Evolutionary conservation across 2,113 vertebrate genomes (phyloP), one percentile per base, ranked within the genome.

Genomic region (Canis aureus): DNA sequence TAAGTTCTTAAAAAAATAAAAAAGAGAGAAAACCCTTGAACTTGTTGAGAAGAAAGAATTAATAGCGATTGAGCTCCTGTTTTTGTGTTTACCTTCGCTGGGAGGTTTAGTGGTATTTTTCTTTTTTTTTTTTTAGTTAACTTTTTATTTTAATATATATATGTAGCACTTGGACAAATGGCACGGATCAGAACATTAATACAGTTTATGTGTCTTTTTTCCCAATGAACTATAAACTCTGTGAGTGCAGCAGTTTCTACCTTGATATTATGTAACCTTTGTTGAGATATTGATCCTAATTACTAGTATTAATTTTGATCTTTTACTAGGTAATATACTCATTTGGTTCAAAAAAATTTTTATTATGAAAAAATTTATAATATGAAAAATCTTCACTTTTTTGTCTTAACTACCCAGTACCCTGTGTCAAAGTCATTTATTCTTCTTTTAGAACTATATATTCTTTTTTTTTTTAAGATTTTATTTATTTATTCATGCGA

Each of bases 271-370:
- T 92, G 49, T 38, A 69, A 43, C 7, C 2, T 91, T 91, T 80
- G 3, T 71, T 95, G 55, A 93, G 22, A 71, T 89, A 66, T 1
- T 81, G 43, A 86, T 91, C 19, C 20, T 89, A 60, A 3, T 97
- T 59, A 27, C 2, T 69, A 66, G 15, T n/a, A 69, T 62, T 84
- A 38, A 74, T 92, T 94, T 97, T 84, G 84, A n/a, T 94, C 92
- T 93, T 94, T 82, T 19, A 69, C 10, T 7, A 80, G 12, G 11
- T 90, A 43, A 79, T 82, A 6, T 85, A 64, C 82, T 73, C 55
- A 16, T 69, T 80, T 92, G 66, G 22, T 92, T 87, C 57, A 81
- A 83, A 93, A 89, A 86, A 91, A 38, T 0, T 66, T 93, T 91
- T 96, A 29, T 85, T 82, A 69, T 78, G 43, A 81, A 94, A 95